phyloP scores from a whole-genome alignment of 2,797 vertebrate genomes.

The Leuciscus waleckii region DNA sequence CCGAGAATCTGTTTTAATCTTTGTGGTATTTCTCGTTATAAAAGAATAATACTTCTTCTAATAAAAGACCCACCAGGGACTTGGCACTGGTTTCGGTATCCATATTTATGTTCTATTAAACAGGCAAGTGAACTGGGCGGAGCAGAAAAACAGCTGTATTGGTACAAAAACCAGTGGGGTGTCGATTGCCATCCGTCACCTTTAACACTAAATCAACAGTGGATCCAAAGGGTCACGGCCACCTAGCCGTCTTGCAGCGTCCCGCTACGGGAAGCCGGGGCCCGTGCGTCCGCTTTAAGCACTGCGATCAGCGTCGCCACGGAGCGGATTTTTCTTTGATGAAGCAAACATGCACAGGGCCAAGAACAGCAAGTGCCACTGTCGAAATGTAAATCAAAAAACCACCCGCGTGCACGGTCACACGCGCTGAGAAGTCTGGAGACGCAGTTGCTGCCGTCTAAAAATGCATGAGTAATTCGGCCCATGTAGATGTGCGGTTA shows the following conservation, averaged over 20 bases:
- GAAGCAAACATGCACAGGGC: constrained; percentile 77
- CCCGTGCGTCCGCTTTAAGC: constrained; percentile 65
- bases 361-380: constrained; percentile 87
- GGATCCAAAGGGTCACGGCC: constrained; percentile 57
- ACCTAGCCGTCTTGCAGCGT: constrained; percentile 10
- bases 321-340: constrained; percentile 85
- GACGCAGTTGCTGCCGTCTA: constrained; percentile 80
- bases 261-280: constrained; percentile 60
- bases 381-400: constrained; percentile 85
- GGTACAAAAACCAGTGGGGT: constrained; percentile 61
- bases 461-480: constrained; percentile 85
- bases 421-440: constrained; percentile 78
- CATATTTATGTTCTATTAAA: constrained; percentile 60
- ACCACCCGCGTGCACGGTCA: constrained; percentile 83
- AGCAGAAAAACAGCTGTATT: constrained; percentile 51
- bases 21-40: constrained; percentile 57
- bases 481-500: constrained; percentile 79
- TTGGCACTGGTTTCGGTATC: constrained; percentile 42
- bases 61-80: constrained; percentile 56
- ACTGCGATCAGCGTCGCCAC: constrained; percentile 72
- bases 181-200: constrained; percentile 55
- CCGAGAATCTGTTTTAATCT: constrained; percentile 50
- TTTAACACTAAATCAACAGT: constrained; percentile 52
- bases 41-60: constrained; percentile 58
- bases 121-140: constrained; percentile 48